Evolutionary conservation across 2,797 vertebrate genomes (phyloP).

Genomic region (Semaprochilodus insignis): DNA sequence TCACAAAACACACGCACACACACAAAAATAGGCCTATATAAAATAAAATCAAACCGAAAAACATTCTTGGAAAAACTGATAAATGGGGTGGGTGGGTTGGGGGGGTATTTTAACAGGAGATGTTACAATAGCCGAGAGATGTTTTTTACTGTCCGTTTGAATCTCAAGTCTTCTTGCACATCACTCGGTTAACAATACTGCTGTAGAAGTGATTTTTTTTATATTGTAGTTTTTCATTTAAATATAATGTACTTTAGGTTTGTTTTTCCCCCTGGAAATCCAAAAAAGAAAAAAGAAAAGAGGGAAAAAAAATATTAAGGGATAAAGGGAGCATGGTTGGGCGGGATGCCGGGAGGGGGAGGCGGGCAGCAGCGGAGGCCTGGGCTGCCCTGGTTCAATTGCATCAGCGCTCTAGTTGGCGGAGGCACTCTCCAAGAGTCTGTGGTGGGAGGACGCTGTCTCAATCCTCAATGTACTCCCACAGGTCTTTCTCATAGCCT

Average conservation of each 20-base stretch:
- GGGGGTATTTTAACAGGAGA: conserved; percentile 81
- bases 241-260: conserved; percentile 91
- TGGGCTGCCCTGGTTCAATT: conserved; percentile 87
- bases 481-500: conserved; percentile 99
- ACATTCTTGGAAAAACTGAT: conserved; percentile 75
- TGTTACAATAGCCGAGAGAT: conserved; percentile 91
- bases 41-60: conserved; percentile 81
- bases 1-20: conserved; percentile 66
- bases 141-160: conserved; percentile 68
- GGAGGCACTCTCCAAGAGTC: conserved; percentile 85
- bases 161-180: conserved; percentile 85
- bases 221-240: conserved; percentile 94
- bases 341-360: conserved; percentile 88
- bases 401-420: conserved; percentile 94
- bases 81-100: conserved; percentile 69
- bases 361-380: conserved; percentile 76
- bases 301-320: conserved; percentile 55
- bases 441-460: conserved; percentile 80
- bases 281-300: not conserved
- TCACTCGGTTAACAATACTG: conserved; percentile 95
- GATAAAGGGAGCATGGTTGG: conserved; percentile 81
- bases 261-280: conserved; percentile 91
- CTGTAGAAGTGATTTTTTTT: conserved; percentile 89
- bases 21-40: conserved; percentile 55
- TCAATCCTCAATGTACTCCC: conserved; percentile 99